phyloP scores from a whole-genome alignment of 2,888 invertebrate species.

The Galeruca laticollis region DNA sequence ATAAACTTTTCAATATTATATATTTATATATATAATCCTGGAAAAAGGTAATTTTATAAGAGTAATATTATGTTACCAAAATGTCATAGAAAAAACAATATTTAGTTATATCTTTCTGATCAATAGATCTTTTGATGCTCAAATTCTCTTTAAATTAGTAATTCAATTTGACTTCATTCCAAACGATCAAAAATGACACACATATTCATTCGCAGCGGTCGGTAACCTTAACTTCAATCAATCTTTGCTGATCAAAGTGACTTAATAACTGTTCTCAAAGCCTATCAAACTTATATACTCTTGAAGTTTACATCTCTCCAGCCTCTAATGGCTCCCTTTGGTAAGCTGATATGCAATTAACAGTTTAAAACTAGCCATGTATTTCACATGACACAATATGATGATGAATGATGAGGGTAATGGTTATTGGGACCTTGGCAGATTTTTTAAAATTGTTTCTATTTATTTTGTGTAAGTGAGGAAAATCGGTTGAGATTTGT shows the following conservation, averaged over 20 bases:
- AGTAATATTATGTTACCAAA: no score
- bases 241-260: conserved; percentile 22
- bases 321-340: conserved; percentile 31
- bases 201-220: not conserved
- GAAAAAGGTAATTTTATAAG: no score
- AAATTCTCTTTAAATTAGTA: not conserved
- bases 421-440: no score
- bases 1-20: no score
- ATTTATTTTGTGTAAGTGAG: no score
- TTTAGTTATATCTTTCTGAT: no score
- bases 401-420: not conserved
- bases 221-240: conserved; percentile 18
- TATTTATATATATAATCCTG: no score
- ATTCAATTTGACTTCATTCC: not conserved
- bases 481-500: no score
- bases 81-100: no score
- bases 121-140: no score
- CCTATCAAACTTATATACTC: conserved; percentile 27
- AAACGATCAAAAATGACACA: not conserved
- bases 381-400: not conserved
- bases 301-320: conserved; percentile 19
- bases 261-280: conserved; percentile 30
- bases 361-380: conserved; percentile 26
- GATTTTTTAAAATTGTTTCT: no score
- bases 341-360: conserved; percentile 37